Evolutionary conservation across 1,140 invertebrate species (phyloP), one percentile per base, ranked within the genome.

Genomic region (Meloidogyne hapla): DNA sequence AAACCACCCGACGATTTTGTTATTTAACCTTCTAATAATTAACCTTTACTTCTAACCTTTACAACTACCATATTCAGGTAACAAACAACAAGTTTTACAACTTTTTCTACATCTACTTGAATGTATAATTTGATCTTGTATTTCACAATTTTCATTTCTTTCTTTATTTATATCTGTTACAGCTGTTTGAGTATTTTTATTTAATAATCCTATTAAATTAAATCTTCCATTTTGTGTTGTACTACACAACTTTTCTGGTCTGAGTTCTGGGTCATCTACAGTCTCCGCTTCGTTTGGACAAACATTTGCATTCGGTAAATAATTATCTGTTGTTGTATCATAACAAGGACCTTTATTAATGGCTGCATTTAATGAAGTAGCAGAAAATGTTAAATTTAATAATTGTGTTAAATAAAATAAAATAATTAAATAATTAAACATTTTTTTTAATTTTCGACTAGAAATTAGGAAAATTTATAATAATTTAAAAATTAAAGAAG

Each of bases 21-120:
- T 8, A 33, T 6, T 6, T 33, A 33, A 8, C 33, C 9, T 21
- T 33, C 33, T 45, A 10, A 21, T 67, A 9, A 21, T 67, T 21
- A 2, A 1, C 18, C 9, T 23, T 33, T 23, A 6, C n/a, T 21
- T 21, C 15, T 6, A 38, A 69, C 69, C 69, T 25, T 70, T n/a
- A 42, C 69, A 70, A n/a, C 69, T 70, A 18, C 69, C 69, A 28
- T 70, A 70, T n/a, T 70, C 28, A 15, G 69, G 69, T 28, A 70
- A 21, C n/a, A 70, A 45, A 45, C 69, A 70, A 28, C 69, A 70
- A 15, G 69, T 70, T 70, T 45, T 70, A 28, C 69, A 70, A 18
- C 69, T 45, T 18, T n/a, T 45, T 45, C 69, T 15, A 28, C 69
- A 70, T 28, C 61, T 70, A 61, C 69, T 70, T 45, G 69, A 45